These are phyloP conservation scores for Hyles vespertilio DNA, from an alignment of 1,140 invertebrate species.

Conservation along the genomic window DNA sequence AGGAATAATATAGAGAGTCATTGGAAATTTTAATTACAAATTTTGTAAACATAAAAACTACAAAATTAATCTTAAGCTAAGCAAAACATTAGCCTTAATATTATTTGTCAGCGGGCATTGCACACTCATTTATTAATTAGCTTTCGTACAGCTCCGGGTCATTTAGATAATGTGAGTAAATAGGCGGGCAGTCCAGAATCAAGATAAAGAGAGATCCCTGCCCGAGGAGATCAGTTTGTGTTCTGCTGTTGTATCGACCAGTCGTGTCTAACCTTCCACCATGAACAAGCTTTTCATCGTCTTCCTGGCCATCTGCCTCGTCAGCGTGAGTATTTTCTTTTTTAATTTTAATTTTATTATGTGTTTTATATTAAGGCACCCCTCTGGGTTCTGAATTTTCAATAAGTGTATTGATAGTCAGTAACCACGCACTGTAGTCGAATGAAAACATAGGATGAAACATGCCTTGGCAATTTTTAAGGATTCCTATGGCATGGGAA, in stretches of 20 bases:
- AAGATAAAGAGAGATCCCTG: slow-evolving; percentile 10
- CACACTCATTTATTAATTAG: slow-evolving; percentile 18
- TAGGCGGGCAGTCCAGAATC: neutral
- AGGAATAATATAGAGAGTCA: no score
- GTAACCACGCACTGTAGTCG: no score
- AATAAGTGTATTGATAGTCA: no score
- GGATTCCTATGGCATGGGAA: no score
- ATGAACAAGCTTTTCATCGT: slow-evolving; percentile 13
- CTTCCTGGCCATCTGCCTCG: slow-evolving; percentile 7
- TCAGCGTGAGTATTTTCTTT: slow-evolving; percentile 9
- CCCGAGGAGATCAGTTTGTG: neutral
- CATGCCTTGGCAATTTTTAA: no score
- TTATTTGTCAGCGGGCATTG: slow-evolving; percentile 24
- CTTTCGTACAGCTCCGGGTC: slow-evolving; percentile 4
- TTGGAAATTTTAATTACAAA: no score
- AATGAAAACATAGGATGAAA: no score
- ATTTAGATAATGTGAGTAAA: slow-evolving; percentile 12
- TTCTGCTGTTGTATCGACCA: slow-evolving; percentile 6
- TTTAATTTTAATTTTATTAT: neutral
- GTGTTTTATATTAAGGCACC: neutral
- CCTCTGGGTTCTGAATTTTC: no score
- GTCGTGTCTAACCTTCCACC: neutral
- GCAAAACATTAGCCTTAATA: no score
- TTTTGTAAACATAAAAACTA: no score
- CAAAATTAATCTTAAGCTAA: no score